phyloP scores from a whole-genome alignment of 2,797 vertebrate genomes.

The Oreortyx pictus region DNA sequence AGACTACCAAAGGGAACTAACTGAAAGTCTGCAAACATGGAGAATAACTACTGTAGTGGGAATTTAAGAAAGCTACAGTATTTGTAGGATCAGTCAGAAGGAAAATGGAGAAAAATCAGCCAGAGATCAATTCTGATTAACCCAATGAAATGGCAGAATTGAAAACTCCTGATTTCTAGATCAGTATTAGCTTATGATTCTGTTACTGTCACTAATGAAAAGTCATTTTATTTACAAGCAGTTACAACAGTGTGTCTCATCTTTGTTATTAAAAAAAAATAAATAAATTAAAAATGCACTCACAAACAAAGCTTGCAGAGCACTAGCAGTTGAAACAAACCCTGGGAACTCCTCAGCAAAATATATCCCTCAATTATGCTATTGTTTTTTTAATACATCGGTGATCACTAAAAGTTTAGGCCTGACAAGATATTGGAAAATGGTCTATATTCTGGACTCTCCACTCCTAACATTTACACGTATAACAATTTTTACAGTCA shows the following conservation, averaged over 20 bases:
- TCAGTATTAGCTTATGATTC: not conserved
- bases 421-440: not conserved
- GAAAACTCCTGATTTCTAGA: not conserved
- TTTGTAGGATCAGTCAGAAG: not conserved
- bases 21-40: not conserved
- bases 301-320: not conserved
- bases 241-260: not conserved
- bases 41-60: not conserved
- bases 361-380: not conserved
- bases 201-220: not conserved
- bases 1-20: not conserved
- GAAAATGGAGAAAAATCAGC: rapidly evolving
- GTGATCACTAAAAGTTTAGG: not conserved
- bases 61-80: not conserved
- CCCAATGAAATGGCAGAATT: not conserved
- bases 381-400: not conserved
- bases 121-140: not conserved
- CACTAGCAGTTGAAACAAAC: not conserved
- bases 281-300: not conserved
- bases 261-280: not conserved
- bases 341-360: not conserved
- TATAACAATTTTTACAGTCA: not conserved
- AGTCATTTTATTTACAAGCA: not conserved
- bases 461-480: not conserved
- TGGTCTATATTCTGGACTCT: not conserved